Evolutionary conservation across 1,140 invertebrate species (phyloP).

Genomic region (Drosophila lini): DNA sequence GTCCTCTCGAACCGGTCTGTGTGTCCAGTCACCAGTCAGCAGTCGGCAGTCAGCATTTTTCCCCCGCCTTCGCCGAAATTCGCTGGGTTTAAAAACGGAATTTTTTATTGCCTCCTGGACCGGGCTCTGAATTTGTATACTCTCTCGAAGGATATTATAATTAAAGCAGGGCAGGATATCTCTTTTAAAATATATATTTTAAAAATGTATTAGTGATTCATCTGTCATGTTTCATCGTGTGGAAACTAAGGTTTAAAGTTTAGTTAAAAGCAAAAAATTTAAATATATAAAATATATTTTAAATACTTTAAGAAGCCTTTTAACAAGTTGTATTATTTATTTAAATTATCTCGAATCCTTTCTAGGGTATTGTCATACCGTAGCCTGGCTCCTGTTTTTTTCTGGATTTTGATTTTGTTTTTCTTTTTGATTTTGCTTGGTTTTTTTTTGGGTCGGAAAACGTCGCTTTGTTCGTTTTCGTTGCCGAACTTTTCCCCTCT

Average conservation of each 20-base stretch:
- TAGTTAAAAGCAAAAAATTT: too few relatives aligned
- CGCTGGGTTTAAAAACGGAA: conserved; percentile 77
- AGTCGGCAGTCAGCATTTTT: conserved; percentile 14
- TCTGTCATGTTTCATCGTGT: not conserved
- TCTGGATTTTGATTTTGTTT: conserved; percentile 17
- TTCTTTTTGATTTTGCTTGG: not conserved
- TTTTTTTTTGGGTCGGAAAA: conserved; percentile 26
- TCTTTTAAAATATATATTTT: not conserved
- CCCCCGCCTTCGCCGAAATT: not conserved
- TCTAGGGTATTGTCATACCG: not conserved
- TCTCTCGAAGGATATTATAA: not conserved
- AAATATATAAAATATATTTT: not conserved
- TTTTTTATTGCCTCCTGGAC: conserved; percentile 69
- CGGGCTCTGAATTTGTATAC: conserved; percentile 13
- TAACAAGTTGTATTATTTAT: not conserved
- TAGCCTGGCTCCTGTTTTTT: not conserved
- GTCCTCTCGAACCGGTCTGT: conserved; percentile 44
- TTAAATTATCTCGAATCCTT: not conserved
- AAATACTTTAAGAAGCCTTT: not conserved
- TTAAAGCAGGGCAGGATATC: too few relatives aligned
- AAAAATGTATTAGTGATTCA: not conserved
- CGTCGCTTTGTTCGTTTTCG: conserved; percentile 63
- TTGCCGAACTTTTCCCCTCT: conserved; percentile 71
- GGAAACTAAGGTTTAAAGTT: too few relatives aligned
- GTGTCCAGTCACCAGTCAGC: conserved; percentile 18